Evolutionary conservation across 2,797 vertebrate genomes (phyloP), one percentile per base, ranked within the genome.

Genomic region (Eptatretus atami): DNA sequence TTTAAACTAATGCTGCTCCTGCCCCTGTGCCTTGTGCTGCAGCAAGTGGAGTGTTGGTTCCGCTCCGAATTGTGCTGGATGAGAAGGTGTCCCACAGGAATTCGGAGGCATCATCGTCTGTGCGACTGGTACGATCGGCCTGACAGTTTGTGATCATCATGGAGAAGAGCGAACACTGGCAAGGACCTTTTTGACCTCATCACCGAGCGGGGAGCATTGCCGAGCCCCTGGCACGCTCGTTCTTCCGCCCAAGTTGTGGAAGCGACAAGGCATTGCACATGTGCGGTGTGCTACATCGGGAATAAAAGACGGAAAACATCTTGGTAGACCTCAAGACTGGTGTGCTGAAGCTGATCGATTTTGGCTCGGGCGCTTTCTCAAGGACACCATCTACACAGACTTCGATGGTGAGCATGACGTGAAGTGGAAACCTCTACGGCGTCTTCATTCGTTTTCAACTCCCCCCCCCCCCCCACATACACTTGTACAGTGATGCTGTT

Each of bases 221-320:
- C 52, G 90, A 96, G 72, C 80, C 82, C 65, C 76, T 84, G 44
- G 87, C 90, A 2, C 75, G 84, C 54, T 79, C 81, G 57, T 90
- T 95, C 68, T 88, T 96, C 76, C 78, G 78, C 63, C n/a, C 88
- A 95, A 77, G 85, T 95, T 67, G 68, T 95, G 73, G 85, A 87
- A 67, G 82, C 90, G 1, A 86, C 95, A 66, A 75, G 82, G 25
- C 88, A 96, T 75, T 95, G 90, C 86, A 94, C 71, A 74, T 73
- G 73, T 86, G 90, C 70, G 87, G 88, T 0, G 87, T 95, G 14
- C 80, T 96, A 64, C 88, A 96, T 73, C 72, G 88, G 53, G 90
- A 96, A 86, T 96, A 74, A 96, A 96, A 71, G 90, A 96, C 53
- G n/a, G 88, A 96, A 67, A 96, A 95, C 71, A 80, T 96, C 70